A percentile compares a stretch with the other conserved stretches of the same genome.
phyloP scores from a whole-genome alignment of 1,140 invertebrate genomes.

The Saccostrea glomerata region DNA sequence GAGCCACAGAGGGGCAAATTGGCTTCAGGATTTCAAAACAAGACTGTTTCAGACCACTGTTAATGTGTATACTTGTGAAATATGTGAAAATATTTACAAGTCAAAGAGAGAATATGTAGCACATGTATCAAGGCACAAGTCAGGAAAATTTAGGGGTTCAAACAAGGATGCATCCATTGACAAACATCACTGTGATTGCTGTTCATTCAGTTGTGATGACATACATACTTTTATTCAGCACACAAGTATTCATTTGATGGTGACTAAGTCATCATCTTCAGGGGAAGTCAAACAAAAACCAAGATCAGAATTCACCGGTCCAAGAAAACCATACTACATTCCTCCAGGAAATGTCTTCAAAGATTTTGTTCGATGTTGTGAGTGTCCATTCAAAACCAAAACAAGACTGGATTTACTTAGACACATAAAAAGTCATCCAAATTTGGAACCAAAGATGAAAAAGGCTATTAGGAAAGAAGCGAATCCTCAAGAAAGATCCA shows the following conservation, averaged over 20 bases:
- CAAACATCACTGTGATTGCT: constrained; percentile 55
- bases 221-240: constrained; percentile 41
- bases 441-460: constrained; percentile 37
- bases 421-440: constrained; percentile 51
- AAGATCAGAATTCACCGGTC: constrained; percentile 38
- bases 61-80: constrained; percentile 18
- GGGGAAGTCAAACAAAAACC: not conserved
- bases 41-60: not conserved
- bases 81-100: constrained; percentile 19
- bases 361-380: constrained; percentile 40
- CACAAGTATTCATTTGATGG: constrained; percentile 39
- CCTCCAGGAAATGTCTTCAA: constrained; percentile 55
- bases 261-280: not conserved
- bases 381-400: constrained; percentile 53
- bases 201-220: constrained; percentile 52
- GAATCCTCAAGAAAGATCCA: constrained; percentile 31
- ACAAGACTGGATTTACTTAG: constrained; percentile 50
- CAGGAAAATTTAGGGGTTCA: not conserved
- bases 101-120: not conserved
- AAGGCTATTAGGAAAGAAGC: not conserved
- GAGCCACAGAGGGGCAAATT: not conserved
- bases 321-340: constrained; percentile 48
- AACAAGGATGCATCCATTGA: constrained; percentile 22
- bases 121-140: constrained; percentile 19
- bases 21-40: not conserved